Conservation (phyloP, 2,113 vertebrate species). For the Dendrocopos noguchii region DNA sequence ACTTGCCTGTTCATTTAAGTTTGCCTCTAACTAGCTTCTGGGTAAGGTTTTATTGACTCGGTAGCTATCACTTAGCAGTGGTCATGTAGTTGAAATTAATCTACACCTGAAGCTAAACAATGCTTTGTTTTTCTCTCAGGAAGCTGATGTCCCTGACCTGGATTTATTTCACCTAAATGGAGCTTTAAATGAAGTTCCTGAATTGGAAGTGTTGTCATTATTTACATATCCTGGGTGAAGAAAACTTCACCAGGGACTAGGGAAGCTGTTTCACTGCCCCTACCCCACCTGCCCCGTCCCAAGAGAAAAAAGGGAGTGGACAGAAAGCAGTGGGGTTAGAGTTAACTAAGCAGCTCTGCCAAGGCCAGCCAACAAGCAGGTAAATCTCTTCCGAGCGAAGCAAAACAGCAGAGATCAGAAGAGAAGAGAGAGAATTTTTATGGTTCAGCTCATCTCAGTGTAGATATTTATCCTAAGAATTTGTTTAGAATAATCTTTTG, state of each 20-base stretch:
- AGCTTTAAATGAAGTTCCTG: background rate
- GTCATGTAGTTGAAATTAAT: slow-evolving; percentile 12
- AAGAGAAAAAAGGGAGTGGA: no score
- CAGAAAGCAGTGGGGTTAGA: no score
- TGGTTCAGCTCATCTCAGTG: no score
- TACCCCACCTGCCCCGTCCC: no score
- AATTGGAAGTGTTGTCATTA: background rate
- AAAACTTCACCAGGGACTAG: background rate
- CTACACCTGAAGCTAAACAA: background rate
- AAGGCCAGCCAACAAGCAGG: no score
- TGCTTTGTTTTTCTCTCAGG: background rate
- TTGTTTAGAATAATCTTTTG: no score
- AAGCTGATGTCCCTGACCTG: background rate
- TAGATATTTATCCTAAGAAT: no score
- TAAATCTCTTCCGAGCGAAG: no score
- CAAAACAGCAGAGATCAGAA: no score
- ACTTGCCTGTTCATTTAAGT: background rate
- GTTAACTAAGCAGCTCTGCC: no score
- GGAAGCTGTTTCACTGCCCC: no score
- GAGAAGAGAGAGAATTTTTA: no score
- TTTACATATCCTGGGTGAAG: background rate
- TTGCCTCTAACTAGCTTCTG: background rate
- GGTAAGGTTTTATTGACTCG: slow-evolving; percentile 13
- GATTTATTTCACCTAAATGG: background rate
- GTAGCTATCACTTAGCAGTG: background rate